Evolutionary conservation across 2,888 invertebrate genomes (phyloP), one percentile per base, ranked within the genome.

Genomic region (Tachina lurida): DNA sequence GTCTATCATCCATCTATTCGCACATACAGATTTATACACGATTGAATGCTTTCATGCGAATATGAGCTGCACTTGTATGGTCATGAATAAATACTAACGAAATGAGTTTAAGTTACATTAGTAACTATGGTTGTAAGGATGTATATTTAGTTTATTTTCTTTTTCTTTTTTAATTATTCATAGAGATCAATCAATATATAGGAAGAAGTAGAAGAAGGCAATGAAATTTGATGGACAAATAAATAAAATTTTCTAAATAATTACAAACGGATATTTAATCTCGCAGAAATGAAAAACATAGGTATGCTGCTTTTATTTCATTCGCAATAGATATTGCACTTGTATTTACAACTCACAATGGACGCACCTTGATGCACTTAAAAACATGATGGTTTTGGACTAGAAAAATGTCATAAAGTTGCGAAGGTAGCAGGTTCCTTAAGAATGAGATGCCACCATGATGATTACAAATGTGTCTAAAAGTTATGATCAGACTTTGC

Each of bases 61-160:
- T 43, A 41, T 15, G 43, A 47, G 45, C 10, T 56, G 62, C 71
- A 81, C 68, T 75, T 75, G 62, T 81, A 81, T 81, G 81, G 81
- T 81, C 75, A 68, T 75, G 75, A 75, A 68, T 62, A 75, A 75
- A 68, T 75, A 81, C 45, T 49, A 63, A 19, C 19, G 62, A 75
- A 58, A 68, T 62, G 45, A 62, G 75, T 81, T 63, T 54, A 68
- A 39, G 75, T 81, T 81, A 54, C 52, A 54, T 17, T 31, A 81
- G 15, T 10, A 31, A 17, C 47, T 39, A 58, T 45, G 58, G 58
- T 67, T 77, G 56, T 68, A 41, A 54, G 22, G 54, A 31, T 31
- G 7, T 31, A 7, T 31, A 31, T 31, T 31, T 31, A 4, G 31
- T 4, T 31, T 31, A 4, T 31, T 31, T 31, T 31, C 4, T 4